Base-by-base conservation (phyloP, 2,797 vertebrate species). In the Rhinatrema bivittatum region DNA sequence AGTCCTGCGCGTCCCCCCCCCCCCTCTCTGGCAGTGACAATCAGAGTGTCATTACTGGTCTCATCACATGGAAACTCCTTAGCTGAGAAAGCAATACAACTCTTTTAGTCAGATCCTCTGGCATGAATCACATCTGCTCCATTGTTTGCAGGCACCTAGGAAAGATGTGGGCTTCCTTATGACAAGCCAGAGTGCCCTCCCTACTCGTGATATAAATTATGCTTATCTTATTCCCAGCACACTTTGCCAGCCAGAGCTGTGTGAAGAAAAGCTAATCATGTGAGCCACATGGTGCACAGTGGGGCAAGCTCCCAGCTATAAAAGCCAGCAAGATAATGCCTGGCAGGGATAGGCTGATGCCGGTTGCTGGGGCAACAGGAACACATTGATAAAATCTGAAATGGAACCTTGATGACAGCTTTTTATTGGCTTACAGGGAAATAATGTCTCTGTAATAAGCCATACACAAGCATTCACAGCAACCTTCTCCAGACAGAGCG, bases 91-190 rank as follows among this genome's bases (percentile, higher is more conserved):
- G 38, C 51, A 16, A 47, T 37, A 9, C 29, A 56, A 45, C 51
- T 30, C 39, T 32, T 39, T 39, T 32, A 39, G 45, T 44, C 61
- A 30, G 46, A 59, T 51, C 39, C 62, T 74, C 66, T 62, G 7
- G 51, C 30, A 68, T 46, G 56, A 71, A 72, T 65, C 84, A 60
- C 77, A 84, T 65, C 81, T 76, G 78, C 76, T 72, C 65, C 61
- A 85, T 89, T 88, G 85, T 89, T 76, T 76, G 70, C 43, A 55
- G 43, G 63, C 41, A 77, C 66, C 67, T 62, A 61, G 57, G 77
- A 70, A 59, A 65, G 33, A 74, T 39, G 72, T 56, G 62, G 70
- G 71, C 67, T 70, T 59, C 47, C 60, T 60, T 40, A 43, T 16
- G 32, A 59, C 60, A 58, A 57, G 64, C 72, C 76, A 77, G 56